phyloP scores from a whole-genome alignment of 2,888 invertebrate species.

The Callinectes sapidus region DNA sequence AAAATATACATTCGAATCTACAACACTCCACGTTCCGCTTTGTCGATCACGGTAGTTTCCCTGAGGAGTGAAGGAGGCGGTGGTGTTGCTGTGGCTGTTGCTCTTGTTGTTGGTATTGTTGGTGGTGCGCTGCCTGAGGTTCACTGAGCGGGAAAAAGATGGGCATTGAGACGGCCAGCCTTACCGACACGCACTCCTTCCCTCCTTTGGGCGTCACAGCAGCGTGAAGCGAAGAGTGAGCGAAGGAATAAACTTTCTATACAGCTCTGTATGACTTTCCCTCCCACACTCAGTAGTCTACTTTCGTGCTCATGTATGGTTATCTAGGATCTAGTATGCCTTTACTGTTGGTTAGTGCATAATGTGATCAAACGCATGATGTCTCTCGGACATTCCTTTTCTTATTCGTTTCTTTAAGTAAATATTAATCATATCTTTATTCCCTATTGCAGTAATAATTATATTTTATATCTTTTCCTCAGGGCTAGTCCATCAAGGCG shows the following conservation, averaged over 20 bases:
- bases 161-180: slow-evolving; percentile 1
- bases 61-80: neutral
- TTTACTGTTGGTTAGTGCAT: neutral
- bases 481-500: no score
- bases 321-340: neutral
- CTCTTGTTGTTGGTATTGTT: neutral
- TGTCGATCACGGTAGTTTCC: neutral
- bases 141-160: slow-evolving; percentile 14
- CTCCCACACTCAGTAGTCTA: neutral
- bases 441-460: no score
- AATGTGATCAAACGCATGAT: neutral
- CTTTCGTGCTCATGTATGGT: neutral
- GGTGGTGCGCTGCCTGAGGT: neutral
- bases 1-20: neutral
- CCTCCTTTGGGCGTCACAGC: neutral
- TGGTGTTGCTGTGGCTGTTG: neutral
- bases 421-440: no score
- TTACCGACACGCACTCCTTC: slow-evolving; percentile 2
- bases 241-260: neutral
- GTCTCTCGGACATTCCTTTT: no score
- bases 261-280: neutral
- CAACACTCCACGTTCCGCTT: neutral
- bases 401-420: no score
- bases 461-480: no score
- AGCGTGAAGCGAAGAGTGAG: slow-evolving; percentile 23